A percentile compares a stretch with the other conserved stretches of the same genome.
Conservation (phyloP, 2,888 invertebrate species). For the Stictocephala bisonia region DNA sequence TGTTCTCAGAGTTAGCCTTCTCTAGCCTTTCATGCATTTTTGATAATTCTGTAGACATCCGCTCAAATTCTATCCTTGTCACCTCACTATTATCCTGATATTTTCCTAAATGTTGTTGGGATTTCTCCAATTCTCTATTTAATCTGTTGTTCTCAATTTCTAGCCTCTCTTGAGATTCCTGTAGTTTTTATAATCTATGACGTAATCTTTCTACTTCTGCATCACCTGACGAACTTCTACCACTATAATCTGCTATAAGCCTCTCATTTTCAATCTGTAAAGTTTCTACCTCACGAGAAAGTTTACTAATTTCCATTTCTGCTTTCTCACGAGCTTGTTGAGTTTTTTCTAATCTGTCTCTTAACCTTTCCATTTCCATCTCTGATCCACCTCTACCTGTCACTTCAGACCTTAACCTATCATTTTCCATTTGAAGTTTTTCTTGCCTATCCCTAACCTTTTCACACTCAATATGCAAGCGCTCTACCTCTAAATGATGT, state of each 20-base stretch:
- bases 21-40: constrained; percentile 85
- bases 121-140: constrained; percentile 87
- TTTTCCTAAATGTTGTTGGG: constrained; percentile 84
- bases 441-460: constrained; percentile 89
- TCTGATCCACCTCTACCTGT: constrained; percentile 57
- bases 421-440: constrained; percentile 83
- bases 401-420: constrained; percentile 77
- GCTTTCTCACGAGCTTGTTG: constrained; percentile 84
- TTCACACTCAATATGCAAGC: constrained; percentile 89
- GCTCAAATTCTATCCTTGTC: constrained; percentile 85
- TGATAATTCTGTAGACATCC: constrained; percentile 83
- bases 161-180: constrained; percentile 83
- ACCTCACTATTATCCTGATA: constrained; percentile 86
- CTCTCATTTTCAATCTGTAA: constrained; percentile 81
- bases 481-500: constrained; percentile 81
- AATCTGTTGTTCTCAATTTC: constrained; percentile 89
- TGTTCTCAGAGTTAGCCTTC: constrained; percentile 68
- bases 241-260: constrained; percentile 72
- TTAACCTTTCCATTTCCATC: constrained; percentile 80
- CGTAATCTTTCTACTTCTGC: constrained; percentile 83
- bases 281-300: constrained; percentile 73
- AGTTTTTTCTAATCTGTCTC: constrained; percentile 88
- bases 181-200: constrained; percentile 87
- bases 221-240: constrained; percentile 69
- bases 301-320: constrained; percentile 83